Percentiles rank a stretch among this genome's conserved stretches.
Conservation (phyloP, 1,140 invertebrate species). For the Drosophila repletoides region DNA sequence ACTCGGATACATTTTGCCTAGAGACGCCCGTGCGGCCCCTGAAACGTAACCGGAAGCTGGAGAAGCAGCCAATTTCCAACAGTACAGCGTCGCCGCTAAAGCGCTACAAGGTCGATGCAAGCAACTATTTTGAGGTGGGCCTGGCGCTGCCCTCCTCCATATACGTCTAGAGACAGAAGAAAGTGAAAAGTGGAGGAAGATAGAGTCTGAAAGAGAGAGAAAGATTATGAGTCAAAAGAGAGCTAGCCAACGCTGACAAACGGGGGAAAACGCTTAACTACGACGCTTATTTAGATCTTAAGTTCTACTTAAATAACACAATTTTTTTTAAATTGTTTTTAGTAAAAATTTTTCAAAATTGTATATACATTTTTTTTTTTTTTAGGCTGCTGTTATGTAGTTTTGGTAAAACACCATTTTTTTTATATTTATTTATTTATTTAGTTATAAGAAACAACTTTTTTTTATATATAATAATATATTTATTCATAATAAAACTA, state of each 20-base stretch:
- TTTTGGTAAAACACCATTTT: conserved; percentile 65
- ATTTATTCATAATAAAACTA: conserved; percentile 54
- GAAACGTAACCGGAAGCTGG: conserved; percentile 24
- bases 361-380: conserved; percentile 43
- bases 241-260: conserved; percentile 71
- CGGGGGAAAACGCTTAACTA: conserved; percentile 80
- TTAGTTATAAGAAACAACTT: conserved; percentile 49
- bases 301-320: conserved; percentile 21
- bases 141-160: conserved; percentile 75
- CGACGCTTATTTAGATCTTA: conserved; percentile 81
- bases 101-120: conserved; percentile 63
- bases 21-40: conserved; percentile 55
- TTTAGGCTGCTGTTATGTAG: conserved; percentile 74
- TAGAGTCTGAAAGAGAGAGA: not conserved
- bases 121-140: conserved; percentile 77
- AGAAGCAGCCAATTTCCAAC: not conserved
- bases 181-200: not conserved
- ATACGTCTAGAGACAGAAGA: conserved; percentile 47
- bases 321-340: conserved; percentile 11
- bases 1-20: conserved; percentile 52
- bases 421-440: conserved; percentile 49
- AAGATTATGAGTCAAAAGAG: conserved; percentile 1
- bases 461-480: conserved; percentile 8
- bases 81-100: conserved; percentile 57
- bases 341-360: conserved; percentile 27